These are phyloP conservation scores for Leuciscus waleckii DNA, from an alignment of 2,797 vertebrate genomes.

Conservation along the genomic window DNA sequence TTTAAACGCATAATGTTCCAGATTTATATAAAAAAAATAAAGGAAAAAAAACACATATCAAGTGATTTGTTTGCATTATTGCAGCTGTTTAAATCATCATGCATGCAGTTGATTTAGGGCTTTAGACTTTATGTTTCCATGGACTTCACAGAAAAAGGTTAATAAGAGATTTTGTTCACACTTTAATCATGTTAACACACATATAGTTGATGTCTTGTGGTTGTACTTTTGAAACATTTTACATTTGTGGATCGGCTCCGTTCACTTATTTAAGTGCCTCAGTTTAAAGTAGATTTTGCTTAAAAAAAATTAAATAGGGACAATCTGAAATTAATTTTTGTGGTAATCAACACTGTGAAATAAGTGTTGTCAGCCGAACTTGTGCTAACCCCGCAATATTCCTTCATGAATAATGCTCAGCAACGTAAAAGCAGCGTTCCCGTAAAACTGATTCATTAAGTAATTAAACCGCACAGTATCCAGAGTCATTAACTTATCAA, in stretches of 20 bases:
- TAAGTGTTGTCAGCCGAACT: background rate
- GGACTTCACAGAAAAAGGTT: background rate
- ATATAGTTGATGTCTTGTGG: background rate
- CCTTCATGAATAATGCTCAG: slow-evolving; percentile 20
- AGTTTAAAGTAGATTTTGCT: background rate
- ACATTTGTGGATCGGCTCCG: background rate
- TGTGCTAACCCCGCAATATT: background rate
- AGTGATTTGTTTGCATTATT: background rate
- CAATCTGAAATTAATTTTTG: background rate
- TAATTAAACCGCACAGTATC: slow-evolving; percentile 49
- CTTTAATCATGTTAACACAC: background rate
- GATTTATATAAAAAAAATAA: background rate
- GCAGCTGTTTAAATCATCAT: too few relatives aligned
- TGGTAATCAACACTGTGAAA: background rate
- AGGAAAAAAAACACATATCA: too few relatives aligned
- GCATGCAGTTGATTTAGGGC: too few relatives aligned
- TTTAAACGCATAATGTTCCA: background rate
- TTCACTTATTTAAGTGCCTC: background rate
- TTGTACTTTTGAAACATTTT: background rate
- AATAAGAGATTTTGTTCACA: background rate
- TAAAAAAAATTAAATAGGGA: too few relatives aligned
- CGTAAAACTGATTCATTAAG: slow-evolving; percentile 55
- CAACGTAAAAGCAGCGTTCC: slow-evolving; percentile 23
- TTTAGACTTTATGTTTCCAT: background rate
- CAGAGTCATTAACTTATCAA: slow-evolving; percentile 53